These are phyloP conservation scores for Tragelaphus strepsiceros DNA, from an alignment of 2,113 vertebrate species.

Conservation along the genomic window DNA sequence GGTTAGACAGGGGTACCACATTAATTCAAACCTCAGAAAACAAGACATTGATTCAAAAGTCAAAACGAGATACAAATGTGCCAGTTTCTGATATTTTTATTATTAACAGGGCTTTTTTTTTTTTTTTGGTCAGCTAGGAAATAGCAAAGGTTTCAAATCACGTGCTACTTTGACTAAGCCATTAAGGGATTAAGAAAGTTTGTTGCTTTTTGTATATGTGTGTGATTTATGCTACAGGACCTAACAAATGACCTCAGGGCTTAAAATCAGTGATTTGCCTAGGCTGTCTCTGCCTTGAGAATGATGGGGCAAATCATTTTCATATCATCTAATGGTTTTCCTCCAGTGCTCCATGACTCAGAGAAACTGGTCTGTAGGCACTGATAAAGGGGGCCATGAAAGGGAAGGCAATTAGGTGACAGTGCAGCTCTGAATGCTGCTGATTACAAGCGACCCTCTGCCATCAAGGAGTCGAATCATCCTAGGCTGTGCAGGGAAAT, in stretches of 20 bases:
- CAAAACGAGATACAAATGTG: not conserved
- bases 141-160: conserved; percentile 33
- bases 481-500: not conserved
- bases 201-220: not conserved
- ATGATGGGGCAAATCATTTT: not conserved
- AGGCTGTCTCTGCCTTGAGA: not conserved
- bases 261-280: not conserved
- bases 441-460: not conserved
- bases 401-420: not conserved
- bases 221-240: not conserved
- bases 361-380: not conserved
- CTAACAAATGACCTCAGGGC: not conserved
- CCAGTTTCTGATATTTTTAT: conserved; percentile 46
- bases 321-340: not conserved
- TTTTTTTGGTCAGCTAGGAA: conserved; percentile 41
- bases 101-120: conserved; percentile 38
- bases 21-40: conserved; percentile 33
- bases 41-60: conserved; percentile 19
- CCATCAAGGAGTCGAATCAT: not conserved
- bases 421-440: conserved; percentile 3
- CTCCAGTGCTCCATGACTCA: not conserved
- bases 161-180: conserved; percentile 38
- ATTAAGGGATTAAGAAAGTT: conserved; percentile 26
- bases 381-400: not conserved
- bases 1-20: not conserved